Conservation (phyloP, 2,888 invertebrate genomes). For the Lydus trimaculatus region DNA sequence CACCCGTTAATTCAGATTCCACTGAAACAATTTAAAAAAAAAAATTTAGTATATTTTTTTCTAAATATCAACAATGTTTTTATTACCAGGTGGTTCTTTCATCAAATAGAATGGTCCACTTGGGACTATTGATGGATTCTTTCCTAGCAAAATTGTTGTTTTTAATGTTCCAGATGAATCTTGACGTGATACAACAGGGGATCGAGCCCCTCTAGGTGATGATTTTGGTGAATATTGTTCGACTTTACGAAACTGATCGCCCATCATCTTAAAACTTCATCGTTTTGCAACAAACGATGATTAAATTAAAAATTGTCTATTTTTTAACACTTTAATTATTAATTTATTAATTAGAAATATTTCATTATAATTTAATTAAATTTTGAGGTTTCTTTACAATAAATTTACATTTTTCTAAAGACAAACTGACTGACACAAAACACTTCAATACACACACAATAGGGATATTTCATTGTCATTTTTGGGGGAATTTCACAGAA, state of each 20-base stretch:
- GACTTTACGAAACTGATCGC: conserved; percentile 91
- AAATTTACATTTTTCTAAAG: not conserved
- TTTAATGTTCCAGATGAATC: conserved; percentile 97
- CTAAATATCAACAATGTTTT: not conserved
- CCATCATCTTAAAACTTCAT: conserved; percentile 82
- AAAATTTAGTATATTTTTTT: conserved; percentile 7
- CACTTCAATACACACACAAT: not conserved
- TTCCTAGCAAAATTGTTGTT: conserved; percentile 96
- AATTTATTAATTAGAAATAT: not conserved
- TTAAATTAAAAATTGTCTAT: conserved; percentile 7
- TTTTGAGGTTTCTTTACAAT: not conserved
- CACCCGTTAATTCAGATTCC: conserved; percentile 93
- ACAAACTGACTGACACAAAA: not conserved
- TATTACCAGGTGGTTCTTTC: conserved; percentile 90
- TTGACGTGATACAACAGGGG: conserved; percentile 94
- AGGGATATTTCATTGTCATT: not conserved
- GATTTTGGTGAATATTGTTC: conserved; percentile 96
- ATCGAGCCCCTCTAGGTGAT: conserved; percentile 91
- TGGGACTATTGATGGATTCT: conserved; percentile 96
- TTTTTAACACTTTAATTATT: not conserved
- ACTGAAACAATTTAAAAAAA: conserved; percentile 62
- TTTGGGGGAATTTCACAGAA: not conserved
- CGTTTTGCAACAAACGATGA: conserved; percentile 44
- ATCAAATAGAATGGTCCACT: conserved; percentile 98
- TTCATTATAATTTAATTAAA: not conserved